A percentile compares a stretch with the other conserved stretches of the same genome.
These are phyloP conservation scores for Stigmatopora argus DNA, from an alignment of 2,113 vertebrate genomes.

Conservation along the genomic window DNA sequence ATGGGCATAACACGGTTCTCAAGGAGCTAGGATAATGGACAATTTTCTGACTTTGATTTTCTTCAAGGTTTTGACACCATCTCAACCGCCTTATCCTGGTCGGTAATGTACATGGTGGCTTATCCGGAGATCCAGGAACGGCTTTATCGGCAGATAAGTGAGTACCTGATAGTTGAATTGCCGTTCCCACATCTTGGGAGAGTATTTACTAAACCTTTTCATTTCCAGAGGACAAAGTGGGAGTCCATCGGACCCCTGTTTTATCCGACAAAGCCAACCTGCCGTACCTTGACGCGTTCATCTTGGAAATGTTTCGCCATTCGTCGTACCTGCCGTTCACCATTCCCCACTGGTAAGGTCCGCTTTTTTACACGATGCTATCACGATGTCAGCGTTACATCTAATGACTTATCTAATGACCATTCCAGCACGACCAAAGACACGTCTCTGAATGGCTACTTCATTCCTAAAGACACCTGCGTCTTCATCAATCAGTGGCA, in stretches of 20 bases:
- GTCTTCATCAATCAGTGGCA: slow-evolving; percentile 97
- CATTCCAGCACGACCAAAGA: slow-evolving; percentile 78
- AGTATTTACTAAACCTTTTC: slow-evolving; percentile 1
- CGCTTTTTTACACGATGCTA: too few relatives aligned
- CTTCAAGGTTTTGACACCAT: slow-evolving; percentile 87
- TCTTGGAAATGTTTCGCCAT: slow-evolving; percentile 84
- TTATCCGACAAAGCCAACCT: slow-evolving; percentile 73
- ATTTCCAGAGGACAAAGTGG: slow-evolving; percentile 74
- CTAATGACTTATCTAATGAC: background rate
- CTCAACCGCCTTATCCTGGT: slow-evolving; percentile 83
- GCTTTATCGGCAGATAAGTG: slow-evolving; percentile 83
- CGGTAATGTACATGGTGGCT: slow-evolving; percentile 78
- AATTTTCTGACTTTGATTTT: background rate
- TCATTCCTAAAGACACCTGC: slow-evolving; percentile 84
- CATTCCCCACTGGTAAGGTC: slow-evolving; percentile 85
- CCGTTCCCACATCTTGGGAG: background rate
- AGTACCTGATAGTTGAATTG: slow-evolving; percentile 36
- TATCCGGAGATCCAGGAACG: slow-evolving; percentile 79
- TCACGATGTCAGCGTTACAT: background rate
- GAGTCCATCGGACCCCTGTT: slow-evolving; percentile 65
- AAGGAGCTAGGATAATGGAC: background rate
- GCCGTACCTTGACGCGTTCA: slow-evolving; percentile 83
- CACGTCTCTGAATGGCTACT: slow-evolving; percentile 80
- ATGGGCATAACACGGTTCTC: background rate
- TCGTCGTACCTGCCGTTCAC: slow-evolving; percentile 87